Base-by-base conservation (phyloP, 2,113 vertebrate species). In the Panthera uncia region DNA sequence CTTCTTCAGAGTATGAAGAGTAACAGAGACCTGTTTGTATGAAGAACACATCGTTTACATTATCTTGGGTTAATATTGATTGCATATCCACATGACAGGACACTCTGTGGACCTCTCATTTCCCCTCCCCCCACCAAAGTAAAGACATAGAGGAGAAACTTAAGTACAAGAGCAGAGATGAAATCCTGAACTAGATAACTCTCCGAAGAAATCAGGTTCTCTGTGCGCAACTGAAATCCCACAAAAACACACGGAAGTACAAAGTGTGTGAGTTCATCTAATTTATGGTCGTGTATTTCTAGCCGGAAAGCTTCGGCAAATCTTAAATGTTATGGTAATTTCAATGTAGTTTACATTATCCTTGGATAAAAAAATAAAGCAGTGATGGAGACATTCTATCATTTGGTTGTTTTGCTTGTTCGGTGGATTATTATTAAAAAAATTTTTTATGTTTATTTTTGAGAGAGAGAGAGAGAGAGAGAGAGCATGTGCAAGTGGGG, bases 61-160 rank as follows among this genome's bases (percentile, higher is more conserved):
- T 89, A 92, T 91, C 89, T 82, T 55, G 33, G 65, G 71, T 90
- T 87, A 79, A 80, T 74, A 68, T 33, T 50, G 86, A 84, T 27
- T 78, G 9, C 19, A 45, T 61, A 50, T 4, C 15, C 69, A 68
- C 15, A 78, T 38, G 52, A 55, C 25, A 2, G 10, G 71, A 63
- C 8, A 21, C 33, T 45, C 29, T 69, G 27, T 82, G 36, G 68
- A 50, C 23, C 21, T 55, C 81, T 78, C 4, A 7, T 50, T 80
- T 48, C 8, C 27, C 14, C 27, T 10, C 3, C 0, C 9, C 4
- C 8, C 23, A 0, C 23, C 4, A 5, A 78, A 86, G 80, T 29
- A 71, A 97, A 66, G 74, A 5, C 85, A 33, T 45, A 66, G 74
- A 87, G 50, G 6, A 86, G n/a, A 23, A 93, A 19, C 13, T 85